Evolutionary conservation across 23 tunicate species (phyloP).

Genomic region (Oikopleura vanhoeffeni): DNA sequence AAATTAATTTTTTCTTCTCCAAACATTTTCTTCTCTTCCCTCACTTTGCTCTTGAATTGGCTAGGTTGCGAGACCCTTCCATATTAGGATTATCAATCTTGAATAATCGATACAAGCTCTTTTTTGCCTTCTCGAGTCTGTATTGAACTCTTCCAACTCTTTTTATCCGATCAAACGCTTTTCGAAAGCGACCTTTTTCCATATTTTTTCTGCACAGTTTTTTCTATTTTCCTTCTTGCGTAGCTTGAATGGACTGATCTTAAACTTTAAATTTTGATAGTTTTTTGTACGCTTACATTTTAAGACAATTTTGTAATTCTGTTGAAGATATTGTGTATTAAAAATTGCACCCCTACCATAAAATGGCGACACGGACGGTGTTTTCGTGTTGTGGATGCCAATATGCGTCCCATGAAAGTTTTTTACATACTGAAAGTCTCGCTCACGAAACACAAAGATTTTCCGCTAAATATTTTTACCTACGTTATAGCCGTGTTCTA

Average conservation of each 20-base stretch:
- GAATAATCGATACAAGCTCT: constrained; percentile 36
- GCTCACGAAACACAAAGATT: no score
- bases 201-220: background rate
- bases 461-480: no score
- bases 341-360: no score
- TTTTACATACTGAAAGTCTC: no score
- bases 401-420: no score
- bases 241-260: background rate
- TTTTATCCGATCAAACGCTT: background rate
- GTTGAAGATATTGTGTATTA: no score
- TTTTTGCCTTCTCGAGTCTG: background rate
- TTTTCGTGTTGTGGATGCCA: no score
- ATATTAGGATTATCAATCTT: constrained; percentile 29
- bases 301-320: no score
- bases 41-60: constrained; percentile 41
- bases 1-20: constrained; percentile 69
- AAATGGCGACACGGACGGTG: no score
- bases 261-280: no score
- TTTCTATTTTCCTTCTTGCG: background rate
- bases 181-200: background rate
- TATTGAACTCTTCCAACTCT: background rate
- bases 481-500: no score
- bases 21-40: constrained; percentile 50
- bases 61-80: constrained; percentile 24
- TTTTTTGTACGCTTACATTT: no score